Evolutionary conservation across 2,113 vertebrate genomes (phyloP), one percentile per base, ranked within the genome.

Genomic region (Lota lota): DNA sequence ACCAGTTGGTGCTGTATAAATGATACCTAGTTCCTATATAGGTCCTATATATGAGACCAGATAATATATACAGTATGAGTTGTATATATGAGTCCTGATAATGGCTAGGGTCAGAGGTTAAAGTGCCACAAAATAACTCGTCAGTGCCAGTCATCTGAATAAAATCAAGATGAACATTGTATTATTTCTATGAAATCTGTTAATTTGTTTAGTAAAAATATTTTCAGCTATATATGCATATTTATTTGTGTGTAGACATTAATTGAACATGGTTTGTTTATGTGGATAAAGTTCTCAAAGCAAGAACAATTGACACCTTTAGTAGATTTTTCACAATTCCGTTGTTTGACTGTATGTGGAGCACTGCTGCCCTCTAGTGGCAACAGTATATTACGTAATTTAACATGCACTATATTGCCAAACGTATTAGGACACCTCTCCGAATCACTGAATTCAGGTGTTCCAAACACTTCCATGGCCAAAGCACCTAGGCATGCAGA

Each of bases 341-440:
- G 7, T 51, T 18, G 36, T 5, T 1, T 56, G 5, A 22, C 0
- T 11, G 4, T 53, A 53, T 47, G 40, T 78, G 47, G 64, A 56
- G 64, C 65, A 53, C 11, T 60, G 66, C 71, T 73, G 67, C 1
- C 75, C 69, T 71, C 79, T 75, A 66, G 66, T 83, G 81, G 70
- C 58, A 18, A 28, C 12, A 0, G 19, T 33, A 1, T 54, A 12
- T 28, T n/a, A 20, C 78, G 69, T 71, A 73, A 59, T 19, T 28
- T 28, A 28, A 28, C 28, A 28, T 28, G 4, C 53, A 14, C n/a
- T n/a, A n/a, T n/a, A n/a, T n/a, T n/a, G 1, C 14, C n/a, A n/a
- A n/a, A n/a, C n/a, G n/a, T n/a, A n/a, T n/a, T n/a, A n/a, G n/a
- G n/a, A n/a, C n/a, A n/a, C n/a, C n/a, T n/a, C n/a, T n/a, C n/a